These are phyloP conservation scores for Triplophysa bombifrons DNA, from an alignment of 2,797 vertebrate genomes.

Conservation along the genomic window DNA sequence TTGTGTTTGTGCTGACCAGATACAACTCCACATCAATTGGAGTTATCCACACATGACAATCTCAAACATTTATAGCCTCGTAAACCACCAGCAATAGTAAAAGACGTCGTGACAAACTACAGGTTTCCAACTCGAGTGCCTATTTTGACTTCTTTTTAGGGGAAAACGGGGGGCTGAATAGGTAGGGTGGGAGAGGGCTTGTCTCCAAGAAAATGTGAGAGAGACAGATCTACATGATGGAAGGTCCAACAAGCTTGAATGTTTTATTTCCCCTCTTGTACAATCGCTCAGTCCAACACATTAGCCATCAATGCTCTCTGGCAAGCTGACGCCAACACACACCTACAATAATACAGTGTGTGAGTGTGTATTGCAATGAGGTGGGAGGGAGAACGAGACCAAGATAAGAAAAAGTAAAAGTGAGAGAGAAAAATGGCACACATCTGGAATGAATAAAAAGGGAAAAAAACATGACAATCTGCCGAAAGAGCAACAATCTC, in stretches of 20 bases:
- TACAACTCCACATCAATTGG: background rate
- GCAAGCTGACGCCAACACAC: slow-evolving; percentile 62
- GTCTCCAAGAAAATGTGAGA: background rate
- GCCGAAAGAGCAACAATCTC: slow-evolving; percentile 2
- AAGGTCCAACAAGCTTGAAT: slow-evolving; percentile 19
- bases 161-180: background rate
- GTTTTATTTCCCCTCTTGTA: slow-evolving; percentile 34
- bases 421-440: slow-evolving; percentile 22
- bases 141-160: background rate
- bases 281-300: slow-evolving; percentile 64
- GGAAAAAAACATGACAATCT: background rate
- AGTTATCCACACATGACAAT: slow-evolving; percentile 43
- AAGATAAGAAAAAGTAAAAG: slow-evolving; percentile 41
- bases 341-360: slow-evolving; percentile 64
- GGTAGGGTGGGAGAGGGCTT: background rate
- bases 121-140: background rate
- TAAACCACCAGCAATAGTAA: background rate
- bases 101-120: background rate
- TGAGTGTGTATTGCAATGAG: slow-evolving; percentile 54
- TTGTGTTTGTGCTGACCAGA: background rate
- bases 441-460: slow-evolving; percentile 48
- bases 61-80: slow-evolving; percentile 24
- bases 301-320: slow-evolving; percentile 60
- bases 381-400: slow-evolving; percentile 15
- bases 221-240: background rate